Conservation (phyloP, 2,888 invertebrate genomes). For the Pecten maximus region DNA sequence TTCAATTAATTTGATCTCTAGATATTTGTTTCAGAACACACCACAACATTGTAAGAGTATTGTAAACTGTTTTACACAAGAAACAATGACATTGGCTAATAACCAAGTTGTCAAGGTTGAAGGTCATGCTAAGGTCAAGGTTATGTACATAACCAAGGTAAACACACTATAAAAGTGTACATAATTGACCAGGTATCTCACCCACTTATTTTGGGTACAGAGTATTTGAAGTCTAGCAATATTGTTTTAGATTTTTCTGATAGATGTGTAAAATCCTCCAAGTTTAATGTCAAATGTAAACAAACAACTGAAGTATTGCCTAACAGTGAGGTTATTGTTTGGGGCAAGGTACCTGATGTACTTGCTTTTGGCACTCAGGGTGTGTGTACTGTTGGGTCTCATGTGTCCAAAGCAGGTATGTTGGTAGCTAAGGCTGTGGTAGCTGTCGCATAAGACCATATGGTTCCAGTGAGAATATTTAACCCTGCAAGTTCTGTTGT, state of each 20-base stretch:
- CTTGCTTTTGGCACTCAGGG: not conserved
- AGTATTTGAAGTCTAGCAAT: not conserved
- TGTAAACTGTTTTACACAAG: too few relatives aligned
- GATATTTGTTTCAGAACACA: too few relatives aligned
- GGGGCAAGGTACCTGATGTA: not conserved
- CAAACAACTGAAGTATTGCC: not conserved
- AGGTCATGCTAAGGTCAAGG: too few relatives aligned
- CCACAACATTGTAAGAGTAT: too few relatives aligned
- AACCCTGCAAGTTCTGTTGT: not conserved
- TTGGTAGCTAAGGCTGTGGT: not conserved
- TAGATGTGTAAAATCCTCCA: not conserved
- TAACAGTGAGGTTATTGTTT: not conserved
- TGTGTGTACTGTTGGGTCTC: not conserved
- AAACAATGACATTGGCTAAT: too few relatives aligned
- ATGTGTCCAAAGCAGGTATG: not conserved
- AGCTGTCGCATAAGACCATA: not conserved
- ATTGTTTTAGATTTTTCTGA: not conserved
- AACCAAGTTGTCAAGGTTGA: too few relatives aligned
- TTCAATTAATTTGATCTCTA: too few relatives aligned
- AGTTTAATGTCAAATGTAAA: not conserved
- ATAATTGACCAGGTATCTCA: not conserved
- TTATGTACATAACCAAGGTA: not conserved
- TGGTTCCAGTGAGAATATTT: not conserved
- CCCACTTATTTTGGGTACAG: not conserved
- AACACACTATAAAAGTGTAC: not conserved